Percentiles rank a stretch among this genome's conserved stretches.
phyloP scores from a whole-genome alignment of 2,797 vertebrate genomes.

The Paratrypauchen microcephalus region DNA sequence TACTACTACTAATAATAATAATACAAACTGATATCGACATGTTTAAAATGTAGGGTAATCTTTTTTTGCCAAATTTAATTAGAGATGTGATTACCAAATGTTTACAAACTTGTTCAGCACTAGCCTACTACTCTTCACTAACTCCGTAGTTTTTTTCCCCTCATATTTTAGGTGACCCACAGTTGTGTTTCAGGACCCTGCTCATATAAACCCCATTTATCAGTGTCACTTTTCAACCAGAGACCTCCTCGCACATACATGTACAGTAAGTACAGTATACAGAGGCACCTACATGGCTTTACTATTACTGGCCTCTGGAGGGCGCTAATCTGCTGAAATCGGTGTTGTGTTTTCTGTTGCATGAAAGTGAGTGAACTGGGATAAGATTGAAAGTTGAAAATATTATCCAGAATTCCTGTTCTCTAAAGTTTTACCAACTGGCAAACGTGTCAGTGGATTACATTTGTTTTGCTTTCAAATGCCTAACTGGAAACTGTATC shows the following conservation, averaged over 20 bases:
- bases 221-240: slow-evolving; percentile 60
- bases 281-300: background rate
- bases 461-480: background rate
- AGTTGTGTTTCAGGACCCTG: slow-evolving; percentile 54
- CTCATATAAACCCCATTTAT: slow-evolving; percentile 55
- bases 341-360: background rate
- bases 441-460: background rate
- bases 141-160: too few species aligned
- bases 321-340: background rate
- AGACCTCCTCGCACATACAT: slow-evolving; percentile 21
- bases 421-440: background rate
- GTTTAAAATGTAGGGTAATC: too few species aligned
- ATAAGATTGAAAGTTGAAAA: background rate
- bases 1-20: too few species aligned
- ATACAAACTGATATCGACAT: too few species aligned
- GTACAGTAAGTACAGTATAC: slow-evolving; percentile 24
- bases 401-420: background rate
- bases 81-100: too few species aligned
- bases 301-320: slow-evolving; percentile 8
- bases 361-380: background rate
- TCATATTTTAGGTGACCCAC: slow-evolving; percentile 28
- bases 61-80: too few species aligned
- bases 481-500: background rate
- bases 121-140: too few species aligned
- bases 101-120: too few species aligned